phyloP scores from a whole-genome alignment of 2,888 invertebrate genomes.

The Didymodactylos carnosus region DNA sequence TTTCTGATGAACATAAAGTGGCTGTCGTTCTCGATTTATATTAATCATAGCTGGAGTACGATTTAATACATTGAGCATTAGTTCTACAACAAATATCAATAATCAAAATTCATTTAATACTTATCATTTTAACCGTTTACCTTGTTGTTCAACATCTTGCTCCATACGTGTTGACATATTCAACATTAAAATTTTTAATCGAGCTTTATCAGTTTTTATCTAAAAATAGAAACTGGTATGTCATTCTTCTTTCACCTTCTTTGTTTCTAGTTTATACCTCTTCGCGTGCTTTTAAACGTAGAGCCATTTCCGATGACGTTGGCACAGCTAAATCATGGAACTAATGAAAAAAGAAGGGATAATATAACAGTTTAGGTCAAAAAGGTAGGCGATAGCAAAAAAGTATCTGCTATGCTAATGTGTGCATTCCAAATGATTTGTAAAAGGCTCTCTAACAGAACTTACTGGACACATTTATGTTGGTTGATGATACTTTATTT shows the following conservation, averaged over 20 bases:
- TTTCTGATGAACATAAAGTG: constrained; percentile 76
- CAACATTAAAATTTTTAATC: constrained; percentile 10
- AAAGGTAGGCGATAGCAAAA: too few species aligned
- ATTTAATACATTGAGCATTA: background rate
- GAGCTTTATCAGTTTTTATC: background rate
- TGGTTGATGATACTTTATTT: background rate
- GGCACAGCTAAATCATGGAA: constrained; percentile 75
- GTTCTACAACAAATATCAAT: background rate
- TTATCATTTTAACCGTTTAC: background rate
- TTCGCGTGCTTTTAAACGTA: constrained; percentile 72
- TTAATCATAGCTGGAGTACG: constrained; percentile 34
- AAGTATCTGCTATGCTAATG: too few species aligned
- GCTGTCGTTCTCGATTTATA: constrained; percentile 53
- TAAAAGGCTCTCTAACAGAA: too few species aligned
- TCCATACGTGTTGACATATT: constrained; percentile 23
- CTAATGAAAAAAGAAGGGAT: constrained; percentile 40
- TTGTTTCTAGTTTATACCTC: constrained; percentile 41
- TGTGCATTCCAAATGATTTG: too few species aligned
- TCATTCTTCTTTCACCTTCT: too few species aligned
- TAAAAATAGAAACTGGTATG: background rate
- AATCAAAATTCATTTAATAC: too few species aligned
- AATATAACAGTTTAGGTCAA: too few species aligned
- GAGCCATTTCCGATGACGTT: constrained; percentile 62
- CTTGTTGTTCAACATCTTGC: constrained; percentile 28
- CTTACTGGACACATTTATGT: background rate